A percentile compares a stretch with the other conserved stretches of the same genome.
phyloP scores from a whole-genome alignment of 1,140 invertebrate genomes.

The Sipha flava region DNA sequence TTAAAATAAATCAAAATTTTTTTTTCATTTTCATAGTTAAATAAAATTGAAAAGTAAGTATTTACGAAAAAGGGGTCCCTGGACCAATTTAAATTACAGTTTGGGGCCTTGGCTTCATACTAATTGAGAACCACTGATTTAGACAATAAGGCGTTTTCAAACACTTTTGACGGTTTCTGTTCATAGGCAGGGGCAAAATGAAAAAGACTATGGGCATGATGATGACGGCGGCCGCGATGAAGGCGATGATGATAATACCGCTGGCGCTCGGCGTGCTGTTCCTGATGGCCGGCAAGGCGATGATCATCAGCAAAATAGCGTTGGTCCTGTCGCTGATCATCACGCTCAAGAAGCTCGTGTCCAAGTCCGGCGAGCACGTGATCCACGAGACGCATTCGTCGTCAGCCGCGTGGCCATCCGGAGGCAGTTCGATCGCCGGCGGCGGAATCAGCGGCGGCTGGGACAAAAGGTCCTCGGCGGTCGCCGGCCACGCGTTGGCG shows the following conservation, averaged over 20 bases:
- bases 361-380: slow-evolving; percentile 38
- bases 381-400: slow-evolving; percentile 45
- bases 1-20: too few relatives aligned
- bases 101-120: too few relatives aligned
- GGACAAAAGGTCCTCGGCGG: slow-evolving; percentile 48
- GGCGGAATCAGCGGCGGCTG: slow-evolving; percentile 46
- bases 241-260: slow-evolving; percentile 60
- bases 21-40: too few relatives aligned
- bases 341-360: slow-evolving; percentile 64
- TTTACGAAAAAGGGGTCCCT: too few relatives aligned
- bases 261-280: slow-evolving; percentile 65
- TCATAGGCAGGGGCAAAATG: slow-evolving; percentile 44
- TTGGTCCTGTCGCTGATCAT: slow-evolving; percentile 65
- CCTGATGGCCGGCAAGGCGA: slow-evolving; percentile 61
- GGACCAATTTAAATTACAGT: too few relatives aligned
- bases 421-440: slow-evolving; percentile 38
- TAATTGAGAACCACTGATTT: too few relatives aligned
- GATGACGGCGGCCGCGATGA: slow-evolving; percentile 54
- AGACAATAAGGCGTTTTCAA: too few relatives aligned
- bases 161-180: too few relatives aligned
- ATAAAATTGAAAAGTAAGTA: too few relatives aligned
- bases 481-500: slow-evolving; percentile 56
- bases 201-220: slow-evolving; percentile 52
- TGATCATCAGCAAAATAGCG: slow-evolving; percentile 66
- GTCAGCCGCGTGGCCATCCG: slow-evolving; percentile 37